Base-by-base conservation (phyloP, 2,888 invertebrate genomes). In the Callyntrura sp. region DNA sequence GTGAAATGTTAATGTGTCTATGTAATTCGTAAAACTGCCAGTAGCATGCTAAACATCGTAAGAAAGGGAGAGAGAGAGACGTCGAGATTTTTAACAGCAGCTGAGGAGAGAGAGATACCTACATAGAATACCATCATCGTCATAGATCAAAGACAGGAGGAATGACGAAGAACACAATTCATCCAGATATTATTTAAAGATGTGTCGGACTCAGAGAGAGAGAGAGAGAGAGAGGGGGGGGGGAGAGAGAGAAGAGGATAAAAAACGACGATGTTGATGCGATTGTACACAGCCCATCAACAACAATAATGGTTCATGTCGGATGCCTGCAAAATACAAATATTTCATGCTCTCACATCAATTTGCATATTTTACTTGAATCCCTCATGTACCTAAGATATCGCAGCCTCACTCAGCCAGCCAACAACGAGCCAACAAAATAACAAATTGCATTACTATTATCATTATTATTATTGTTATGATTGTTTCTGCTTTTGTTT, bases 401-500 rank as follows among this genome's bases (percentile, higher is more conserved):
- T n/a, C n/a, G n/a, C n/a, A n/a, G n/a, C n/a, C n/a, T 62, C 62
- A 62, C 25, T 4, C 57, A 57, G 45, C 17, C 45, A 73, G 73
- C 4, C 20, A 48, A 12, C 20, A n/a, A n/a, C n/a, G n/a, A n/a
- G n/a, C n/a, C n/a, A n/a, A n/a, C n/a, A n/a, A n/a, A n/a, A n/a
- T n/a, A n/a, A n/a, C n/a, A n/a, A n/a, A n/a, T n/a, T n/a, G n/a
- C n/a, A n/a, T n/a, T n/a, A n/a, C n/a, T n/a, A n/a, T n/a, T n/a
- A n/a, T n/a, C n/a, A n/a, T n/a, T n/a, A n/a, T n/a, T n/a, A n/a
- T n/a, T n/a, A n/a, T n/a, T n/a, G n/a, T 20, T 6, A 23, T 17
- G 28, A 35, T 57, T 79, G 55, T 57, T 55, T 51, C n/a, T 23
- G 25, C 45, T 43, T 68, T 73, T 73, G 48, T 73, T 73, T 73